Conservation (phyloP, 2,113 vertebrate species). For the Odontesthes bonariensis region DNA sequence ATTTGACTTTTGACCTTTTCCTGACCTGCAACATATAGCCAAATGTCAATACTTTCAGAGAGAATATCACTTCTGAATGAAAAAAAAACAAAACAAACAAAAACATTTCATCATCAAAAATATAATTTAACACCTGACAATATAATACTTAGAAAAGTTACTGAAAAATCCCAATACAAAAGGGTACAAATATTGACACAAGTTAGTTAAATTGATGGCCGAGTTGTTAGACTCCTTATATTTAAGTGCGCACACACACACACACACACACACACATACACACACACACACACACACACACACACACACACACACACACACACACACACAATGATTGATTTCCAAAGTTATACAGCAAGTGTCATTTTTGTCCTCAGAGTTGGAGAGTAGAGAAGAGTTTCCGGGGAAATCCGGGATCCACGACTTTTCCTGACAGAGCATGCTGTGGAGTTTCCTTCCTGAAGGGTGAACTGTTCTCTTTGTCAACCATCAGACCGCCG, state of each 20-base stretch:
- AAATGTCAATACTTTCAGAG: too few species aligned
- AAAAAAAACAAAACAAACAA: too few species aligned
- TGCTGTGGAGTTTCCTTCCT: slow-evolving; percentile 70
- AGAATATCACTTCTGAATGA: too few species aligned
- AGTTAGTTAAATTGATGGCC: background rate
- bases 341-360: background rate
- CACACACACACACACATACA: background rate
- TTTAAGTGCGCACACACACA: background rate
- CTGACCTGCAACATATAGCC: too few species aligned
- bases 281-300: background rate
- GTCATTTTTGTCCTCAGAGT: slow-evolving; percentile 49
- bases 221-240: background rate
- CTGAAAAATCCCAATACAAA: slow-evolving; percentile 2
- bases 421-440: slow-evolving; percentile 24
- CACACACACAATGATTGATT: background rate
- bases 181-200: background rate
- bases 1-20: too few species aligned
- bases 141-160: background rate
- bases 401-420: slow-evolving; percentile 53
- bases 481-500: slow-evolving; percentile 74
- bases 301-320: background rate
- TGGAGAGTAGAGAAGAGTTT: slow-evolving; percentile 85
- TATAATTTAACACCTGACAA: background rate
- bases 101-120: background rate
- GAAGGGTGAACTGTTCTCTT: slow-evolving; percentile 84